These are phyloP conservation scores for Terrapene triunguis DNA, from an alignment of 2,113 vertebrate genomes.

Conservation along the genomic window DNA sequence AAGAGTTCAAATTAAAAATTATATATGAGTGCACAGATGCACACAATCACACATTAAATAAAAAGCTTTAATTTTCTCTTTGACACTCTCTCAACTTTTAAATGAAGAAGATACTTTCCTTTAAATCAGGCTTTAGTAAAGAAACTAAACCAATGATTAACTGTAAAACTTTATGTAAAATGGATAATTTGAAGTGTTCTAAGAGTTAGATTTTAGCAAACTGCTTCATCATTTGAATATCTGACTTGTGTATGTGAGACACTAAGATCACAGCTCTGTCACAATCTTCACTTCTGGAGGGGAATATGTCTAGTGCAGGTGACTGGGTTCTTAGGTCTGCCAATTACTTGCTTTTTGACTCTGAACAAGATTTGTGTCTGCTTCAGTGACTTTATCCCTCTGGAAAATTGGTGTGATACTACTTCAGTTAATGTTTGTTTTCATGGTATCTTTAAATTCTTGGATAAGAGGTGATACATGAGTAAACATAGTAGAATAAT, in stretches of 20 bases:
- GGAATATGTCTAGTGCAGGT: not conserved
- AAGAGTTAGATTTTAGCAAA: not conserved
- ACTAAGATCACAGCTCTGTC: not conserved
- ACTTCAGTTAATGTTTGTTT: not conserved
- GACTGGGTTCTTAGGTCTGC: not conserved
- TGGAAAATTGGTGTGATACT: not conserved
- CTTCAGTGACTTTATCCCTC: not conserved
- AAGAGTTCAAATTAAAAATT: not conserved
- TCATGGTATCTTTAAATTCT: not conserved
- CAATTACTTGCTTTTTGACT: not conserved
- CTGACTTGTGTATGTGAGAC: not conserved
- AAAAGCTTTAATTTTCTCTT: not conserved
- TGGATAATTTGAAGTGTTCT: fast-evolving
- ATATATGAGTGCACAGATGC: not conserved
- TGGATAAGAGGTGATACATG: not conserved
- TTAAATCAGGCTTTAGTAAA: not conserved
- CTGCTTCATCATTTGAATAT: not conserved
- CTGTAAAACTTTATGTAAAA: not conserved
- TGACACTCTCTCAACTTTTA: not conserved
- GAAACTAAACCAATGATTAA: not conserved
- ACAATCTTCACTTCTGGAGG: not conserved
- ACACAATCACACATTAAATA: not conserved
- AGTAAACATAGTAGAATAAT: not conserved
- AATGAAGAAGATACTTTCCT: not conserved
- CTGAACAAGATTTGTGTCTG: not conserved